phyloP scores from a whole-genome alignment of 1,140 invertebrate species.

The Andrena cerasifolii region DNA sequence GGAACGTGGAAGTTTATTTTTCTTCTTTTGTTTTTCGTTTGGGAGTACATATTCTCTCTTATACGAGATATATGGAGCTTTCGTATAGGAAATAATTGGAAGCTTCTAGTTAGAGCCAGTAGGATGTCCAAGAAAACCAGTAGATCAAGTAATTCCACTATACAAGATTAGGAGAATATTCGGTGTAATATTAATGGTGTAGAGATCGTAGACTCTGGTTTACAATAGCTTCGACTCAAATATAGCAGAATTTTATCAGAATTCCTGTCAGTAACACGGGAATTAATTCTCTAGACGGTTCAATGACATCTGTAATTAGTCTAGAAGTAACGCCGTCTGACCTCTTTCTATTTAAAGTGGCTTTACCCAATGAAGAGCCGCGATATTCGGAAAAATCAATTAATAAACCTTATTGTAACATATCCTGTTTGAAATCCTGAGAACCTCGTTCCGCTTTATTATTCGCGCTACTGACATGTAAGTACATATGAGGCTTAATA shows the following conservation, averaged over 20 bases:
- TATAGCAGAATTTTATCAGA: conserved; percentile 53
- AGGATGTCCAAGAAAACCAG: no score
- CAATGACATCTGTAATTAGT: conserved; percentile 64
- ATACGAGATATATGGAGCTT: no score
- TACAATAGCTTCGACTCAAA: conserved; percentile 46
- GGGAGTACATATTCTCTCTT: no score
- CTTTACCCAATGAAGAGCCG: conserved; percentile 39
- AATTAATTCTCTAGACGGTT: conserved; percentile 59
- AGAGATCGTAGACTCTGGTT: conserved; percentile 9
- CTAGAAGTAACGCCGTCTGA: conserved; percentile 67
- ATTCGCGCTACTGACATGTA: no score
- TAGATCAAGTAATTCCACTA: no score
- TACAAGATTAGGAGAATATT: not conserved
- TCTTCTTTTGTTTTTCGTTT: no score
- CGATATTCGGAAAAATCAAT: conserved; percentile 52
- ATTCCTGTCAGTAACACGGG: conserved; percentile 43
- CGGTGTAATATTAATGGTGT: not conserved
- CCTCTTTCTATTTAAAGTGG: conserved; percentile 67
- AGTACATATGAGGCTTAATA: no score
- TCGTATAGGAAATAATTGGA: no score
- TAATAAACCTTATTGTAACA: conserved; percentile 1
- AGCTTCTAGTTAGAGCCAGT: no score
- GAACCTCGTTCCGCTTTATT: no score
- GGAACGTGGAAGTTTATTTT: no score
- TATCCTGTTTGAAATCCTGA: no score